Evolutionary conservation across 2,113 vertebrate genomes (phyloP), one percentile per base, ranked within the genome.

Genomic region (Zosterops borbonicus): DNA sequence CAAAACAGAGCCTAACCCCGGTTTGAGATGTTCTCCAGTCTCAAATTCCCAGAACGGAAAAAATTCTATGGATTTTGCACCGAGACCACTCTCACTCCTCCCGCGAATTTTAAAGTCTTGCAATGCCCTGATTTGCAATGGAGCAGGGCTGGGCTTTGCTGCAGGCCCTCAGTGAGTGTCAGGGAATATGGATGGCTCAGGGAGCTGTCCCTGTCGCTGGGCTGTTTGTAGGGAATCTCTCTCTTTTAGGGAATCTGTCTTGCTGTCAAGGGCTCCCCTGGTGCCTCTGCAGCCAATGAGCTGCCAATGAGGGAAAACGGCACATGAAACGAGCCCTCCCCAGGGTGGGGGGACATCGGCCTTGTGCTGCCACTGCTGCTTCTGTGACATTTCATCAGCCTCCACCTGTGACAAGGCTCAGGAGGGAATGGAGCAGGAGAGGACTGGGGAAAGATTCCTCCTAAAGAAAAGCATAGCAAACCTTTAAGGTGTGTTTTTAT

Each of bases 291-390:
- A 18, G 80, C 39, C 62, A 25, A 12, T 12, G 52, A 83, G 60
- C 59, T 81, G 67, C 74, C 91, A 86, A 12, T 42, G 80, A 80
- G 69, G 67, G 81, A 42, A 92, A 94, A 96, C 74, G n/a, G 87
- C 94, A 89, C 0, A 2, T 20, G 9, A 89, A 81, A 73, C 0
- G 7, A 93, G n/a, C 62, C 83, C 50, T 90, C 76, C 63, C 59
- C 75, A 22, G 67, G 67, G 47, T 6, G 31, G 62, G 39, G 37
- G 14, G 28, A 29, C 8, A 2, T 65, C 17, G 44, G 70, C 70
- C 39, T 83, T 68, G 33, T 0, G 11, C 35, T 90, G 78, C 39
- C 25, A 27, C 55, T 37, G 23, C 64, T 87, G 65, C 71, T 63
- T 20, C 79, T 46, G 41, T 68, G 94, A 27, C 44, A 79, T 93